phyloP scores from a whole-genome alignment of 2,113 vertebrate species.

The Psettodes erumei region DNA sequence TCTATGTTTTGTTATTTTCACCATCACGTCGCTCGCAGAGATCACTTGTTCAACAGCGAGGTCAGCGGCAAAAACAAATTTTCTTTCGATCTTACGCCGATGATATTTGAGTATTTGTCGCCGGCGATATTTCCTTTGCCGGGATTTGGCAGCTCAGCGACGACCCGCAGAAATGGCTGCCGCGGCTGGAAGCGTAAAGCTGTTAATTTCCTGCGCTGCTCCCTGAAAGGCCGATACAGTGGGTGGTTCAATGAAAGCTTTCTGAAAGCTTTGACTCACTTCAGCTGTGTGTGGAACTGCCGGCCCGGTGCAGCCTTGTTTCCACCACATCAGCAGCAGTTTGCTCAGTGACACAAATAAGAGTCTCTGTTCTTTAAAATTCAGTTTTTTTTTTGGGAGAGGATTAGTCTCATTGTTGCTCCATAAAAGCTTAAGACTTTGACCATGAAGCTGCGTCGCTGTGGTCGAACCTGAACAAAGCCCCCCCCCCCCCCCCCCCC shows the following conservation, averaged over 20 bases:
- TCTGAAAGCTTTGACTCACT: slow-evolving; percentile 24
- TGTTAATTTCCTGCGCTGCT: slow-evolving; percentile 39
- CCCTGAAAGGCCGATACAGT: slow-evolving; percentile 12
- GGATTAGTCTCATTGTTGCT: slow-evolving; percentile 23
- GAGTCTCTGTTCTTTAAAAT: neutral
- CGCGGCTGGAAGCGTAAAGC: slow-evolving; percentile 14
- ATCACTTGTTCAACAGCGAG: slow-evolving; percentile 3
- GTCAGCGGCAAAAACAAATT: neutral
- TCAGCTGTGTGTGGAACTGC: slow-evolving; percentile 19
- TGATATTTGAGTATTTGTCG: neutral
- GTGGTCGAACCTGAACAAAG: slow-evolving; percentile 23
- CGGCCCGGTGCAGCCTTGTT: neutral
- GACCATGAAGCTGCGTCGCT: slow-evolving; percentile 20
- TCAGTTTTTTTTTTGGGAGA: neutral
- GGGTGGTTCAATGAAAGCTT: slow-evolving; percentile 39
- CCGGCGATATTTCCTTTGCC: neutral
- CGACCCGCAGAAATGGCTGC: neutral
- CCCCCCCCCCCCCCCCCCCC: too few species aligned
- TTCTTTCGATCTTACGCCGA: neutral
- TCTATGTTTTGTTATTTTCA: too few species aligned
- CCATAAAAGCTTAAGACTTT: slow-evolving; percentile 25
- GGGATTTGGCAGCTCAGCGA: slow-evolving; percentile 6
- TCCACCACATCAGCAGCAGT: neutral
- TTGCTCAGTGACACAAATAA: slow-evolving; percentile 1
- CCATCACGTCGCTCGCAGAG: too few species aligned